phyloP scores from a whole-genome alignment of 1,140 invertebrate genomes.

The Tetragonula clypearis region DNA sequence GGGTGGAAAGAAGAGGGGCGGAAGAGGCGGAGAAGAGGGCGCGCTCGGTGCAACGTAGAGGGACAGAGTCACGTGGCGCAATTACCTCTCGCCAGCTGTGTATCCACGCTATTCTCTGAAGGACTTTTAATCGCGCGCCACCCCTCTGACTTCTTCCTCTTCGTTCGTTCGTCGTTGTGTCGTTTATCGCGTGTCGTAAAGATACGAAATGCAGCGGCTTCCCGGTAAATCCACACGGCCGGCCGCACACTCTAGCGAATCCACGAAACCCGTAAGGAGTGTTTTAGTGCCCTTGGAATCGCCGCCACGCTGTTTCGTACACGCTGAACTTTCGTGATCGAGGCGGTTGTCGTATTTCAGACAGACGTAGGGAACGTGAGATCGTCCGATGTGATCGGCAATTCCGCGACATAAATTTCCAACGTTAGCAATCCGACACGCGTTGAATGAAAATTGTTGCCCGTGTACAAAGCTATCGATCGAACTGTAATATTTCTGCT shows the following conservation, averaged over 20 bases:
- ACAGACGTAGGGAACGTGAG: background rate
- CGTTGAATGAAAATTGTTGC: background rate
- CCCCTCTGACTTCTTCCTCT: conserved; percentile 47
- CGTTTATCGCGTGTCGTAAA: conserved; percentile 71
- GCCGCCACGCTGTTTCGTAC: background rate
- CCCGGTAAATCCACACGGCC: conserved; percentile 22
- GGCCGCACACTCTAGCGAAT: background rate
- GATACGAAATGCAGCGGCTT: conserved; percentile 40
- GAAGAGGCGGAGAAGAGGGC: conserved; percentile 22
- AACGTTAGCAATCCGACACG: background rate
- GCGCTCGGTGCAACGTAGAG: conserved; percentile 61
- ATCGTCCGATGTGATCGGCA: background rate
- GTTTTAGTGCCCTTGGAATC: conserved; percentile 34
- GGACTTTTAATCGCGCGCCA: conserved; percentile 73
- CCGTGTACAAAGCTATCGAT: background rate
- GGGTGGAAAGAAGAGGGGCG: conserved; percentile 28
- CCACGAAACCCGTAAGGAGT: background rate
- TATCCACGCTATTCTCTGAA: conserved; percentile 73
- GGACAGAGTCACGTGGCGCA: conserved; percentile 74
- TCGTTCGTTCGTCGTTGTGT: conserved; percentile 31
- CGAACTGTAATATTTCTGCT: background rate
- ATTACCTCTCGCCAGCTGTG: conserved; percentile 74
- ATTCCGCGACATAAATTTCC: background rate
- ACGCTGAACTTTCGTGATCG: background rate
- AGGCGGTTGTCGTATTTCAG: conserved; percentile 25